These are phyloP conservation scores for Prorops nasuta DNA, from an alignment of 1,140 invertebrate species.

Conservation along the genomic window DNA sequence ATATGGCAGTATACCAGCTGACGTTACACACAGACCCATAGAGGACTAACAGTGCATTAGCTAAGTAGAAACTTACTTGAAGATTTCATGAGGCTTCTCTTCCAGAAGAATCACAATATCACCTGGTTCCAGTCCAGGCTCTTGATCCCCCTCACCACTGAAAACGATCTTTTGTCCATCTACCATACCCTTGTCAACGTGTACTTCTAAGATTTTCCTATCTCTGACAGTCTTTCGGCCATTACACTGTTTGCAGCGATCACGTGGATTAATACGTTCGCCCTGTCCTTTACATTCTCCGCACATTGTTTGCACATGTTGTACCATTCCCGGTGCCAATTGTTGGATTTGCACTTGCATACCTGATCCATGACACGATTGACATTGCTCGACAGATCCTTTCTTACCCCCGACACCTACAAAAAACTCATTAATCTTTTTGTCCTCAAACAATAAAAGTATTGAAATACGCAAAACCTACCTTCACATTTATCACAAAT, in stretches of 20 bases:
- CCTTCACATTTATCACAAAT: conserved; percentile 98
- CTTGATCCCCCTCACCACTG: conserved; percentile 94
- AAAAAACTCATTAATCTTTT: conserved; percentile 1
- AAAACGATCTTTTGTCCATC: conserved; percentile 97
- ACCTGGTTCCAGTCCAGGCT: conserved; percentile 89
- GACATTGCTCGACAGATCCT: conserved; percentile 85
- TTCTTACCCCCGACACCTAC: conserved; percentile 83
- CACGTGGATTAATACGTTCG: conserved; percentile 82
- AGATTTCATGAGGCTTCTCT: conserved; percentile 88
- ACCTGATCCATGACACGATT: conserved; percentile 86
- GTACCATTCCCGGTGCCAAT: conserved; percentile 92
- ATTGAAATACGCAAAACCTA: conserved; percentile 27
- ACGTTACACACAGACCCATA: too few species aligned
- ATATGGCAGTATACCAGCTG: not conserved
- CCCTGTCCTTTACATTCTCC: conserved; percentile 84
- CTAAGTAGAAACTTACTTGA: conserved; percentile 57
- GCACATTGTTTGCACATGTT: conserved; percentile 92
- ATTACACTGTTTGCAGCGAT: conserved; percentile 89
- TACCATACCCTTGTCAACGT: conserved; percentile 97
- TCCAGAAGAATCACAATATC: conserved; percentile 98
- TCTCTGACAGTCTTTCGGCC: conserved; percentile 90
- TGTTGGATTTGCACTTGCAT: conserved; percentile 89
- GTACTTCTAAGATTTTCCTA: conserved; percentile 95
- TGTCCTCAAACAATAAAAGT: not conserved
- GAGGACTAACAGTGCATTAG: too few species aligned